A percentile compares a stretch with the other conserved stretches of the same genome.
Evolutionary conservation across 2,113 vertebrate species (phyloP).

Genomic region (Ahaetulla prasina): DNA sequence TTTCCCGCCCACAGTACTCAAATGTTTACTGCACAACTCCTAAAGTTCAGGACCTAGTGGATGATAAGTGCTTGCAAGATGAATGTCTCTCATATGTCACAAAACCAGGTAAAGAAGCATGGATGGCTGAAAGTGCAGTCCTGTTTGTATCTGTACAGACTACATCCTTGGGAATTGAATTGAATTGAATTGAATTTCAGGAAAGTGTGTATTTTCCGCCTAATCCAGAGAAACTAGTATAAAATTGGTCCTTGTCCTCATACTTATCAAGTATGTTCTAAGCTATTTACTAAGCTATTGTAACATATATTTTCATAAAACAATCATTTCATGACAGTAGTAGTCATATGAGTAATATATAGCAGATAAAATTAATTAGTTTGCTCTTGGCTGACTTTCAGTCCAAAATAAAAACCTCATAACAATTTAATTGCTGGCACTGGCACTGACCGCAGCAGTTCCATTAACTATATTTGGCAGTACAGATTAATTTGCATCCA

Average conservation of each 20-base stretch:
- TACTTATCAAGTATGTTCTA: background rate
- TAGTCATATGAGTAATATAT: background rate
- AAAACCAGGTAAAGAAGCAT: slow-evolving; percentile 80
- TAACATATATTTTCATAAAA: background rate
- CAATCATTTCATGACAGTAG: background rate
- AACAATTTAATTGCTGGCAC: background rate
- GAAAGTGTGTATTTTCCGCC: background rate
- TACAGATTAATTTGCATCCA: background rate
- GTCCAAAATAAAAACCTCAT: background rate
- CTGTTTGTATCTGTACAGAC: no score
- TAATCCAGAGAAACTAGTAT: background rate
- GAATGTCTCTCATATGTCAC: slow-evolving; percentile 89
- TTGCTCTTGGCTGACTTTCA: background rate
- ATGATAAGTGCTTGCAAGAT: slow-evolving; percentile 91
- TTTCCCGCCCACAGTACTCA: slow-evolving; percentile 79
- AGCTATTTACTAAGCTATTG: background rate
- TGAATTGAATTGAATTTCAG: background rate
- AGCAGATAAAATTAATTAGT: background rate
- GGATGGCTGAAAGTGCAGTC: background rate
- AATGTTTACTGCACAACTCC: slow-evolving; percentile 97
- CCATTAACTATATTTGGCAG: background rate
- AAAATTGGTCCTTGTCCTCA: background rate
- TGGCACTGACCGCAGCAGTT: background rate
- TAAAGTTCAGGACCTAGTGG: slow-evolving; percentile 90
- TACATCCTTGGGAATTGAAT: background rate